These are phyloP conservation scores for Chromobotia macracanthus DNA, from an alignment of 2,797 vertebrate species.

Conservation along the genomic window DNA sequence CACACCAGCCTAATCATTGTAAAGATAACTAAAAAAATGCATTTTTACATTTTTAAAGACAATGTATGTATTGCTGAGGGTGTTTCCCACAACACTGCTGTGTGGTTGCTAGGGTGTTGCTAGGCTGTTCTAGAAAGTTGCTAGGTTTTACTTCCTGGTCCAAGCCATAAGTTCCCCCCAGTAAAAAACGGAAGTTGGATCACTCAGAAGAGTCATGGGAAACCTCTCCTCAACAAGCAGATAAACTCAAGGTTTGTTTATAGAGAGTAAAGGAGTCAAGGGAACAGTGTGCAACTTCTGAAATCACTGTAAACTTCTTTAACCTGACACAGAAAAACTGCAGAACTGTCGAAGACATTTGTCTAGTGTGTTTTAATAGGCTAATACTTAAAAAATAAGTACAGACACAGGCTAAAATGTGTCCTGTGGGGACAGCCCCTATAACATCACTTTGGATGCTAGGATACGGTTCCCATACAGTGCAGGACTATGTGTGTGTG, in stretches of 20 bases:
- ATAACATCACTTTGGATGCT: background rate
- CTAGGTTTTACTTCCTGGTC: too few relatives aligned
- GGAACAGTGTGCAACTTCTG: too few relatives aligned
- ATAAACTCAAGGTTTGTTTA: too few relatives aligned
- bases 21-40: slow-evolving; percentile 1
- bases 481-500: slow-evolving; percentile 31
- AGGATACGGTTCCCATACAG: background rate
- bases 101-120: background rate
- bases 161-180: too few relatives aligned
- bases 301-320: background rate
- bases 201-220: too few relatives aligned
- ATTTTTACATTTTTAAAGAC: background rate
- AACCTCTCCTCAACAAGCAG: too few relatives aligned
- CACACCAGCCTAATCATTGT: slow-evolving; percentile 27
- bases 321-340: background rate
- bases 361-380: background rate
- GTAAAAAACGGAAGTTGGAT: too few relatives aligned
- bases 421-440: background rate
- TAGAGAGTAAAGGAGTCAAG: too few relatives aligned
- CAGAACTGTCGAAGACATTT: background rate
- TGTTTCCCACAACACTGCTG: background rate
- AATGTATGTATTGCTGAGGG: too few relatives aligned
- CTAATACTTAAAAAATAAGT: slow-evolving; percentile 6
- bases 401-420: background rate
- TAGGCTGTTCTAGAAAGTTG: too few relatives aligned